phyloP scores from a whole-genome alignment of 1,140 invertebrate genomes.

The Halotydeus destructor region DNA sequence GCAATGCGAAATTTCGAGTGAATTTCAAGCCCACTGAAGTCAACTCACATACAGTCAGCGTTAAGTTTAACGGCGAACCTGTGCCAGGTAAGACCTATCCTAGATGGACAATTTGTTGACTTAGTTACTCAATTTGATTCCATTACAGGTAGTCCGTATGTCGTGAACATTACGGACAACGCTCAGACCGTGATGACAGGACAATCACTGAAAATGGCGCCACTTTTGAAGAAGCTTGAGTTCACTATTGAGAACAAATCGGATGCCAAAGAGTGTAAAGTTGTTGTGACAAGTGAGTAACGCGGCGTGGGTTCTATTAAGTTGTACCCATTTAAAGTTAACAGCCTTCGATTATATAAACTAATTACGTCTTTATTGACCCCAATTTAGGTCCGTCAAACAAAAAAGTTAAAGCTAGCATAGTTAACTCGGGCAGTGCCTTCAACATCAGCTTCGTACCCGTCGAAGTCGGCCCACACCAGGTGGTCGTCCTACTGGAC shows the following conservation, averaged over 20 bases:
- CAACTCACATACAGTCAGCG: slow-evolving; percentile 35
- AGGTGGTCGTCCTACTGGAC: slow-evolving; percentile 52
- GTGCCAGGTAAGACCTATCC: slow-evolving; percentile 42
- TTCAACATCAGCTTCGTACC: background rate
- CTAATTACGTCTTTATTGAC: slow-evolving; percentile 20
- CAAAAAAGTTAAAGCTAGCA: slow-evolving; percentile 36
- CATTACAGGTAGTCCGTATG: slow-evolving; percentile 55
- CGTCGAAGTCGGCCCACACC: slow-evolving; percentile 38
- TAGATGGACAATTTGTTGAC: background rate
- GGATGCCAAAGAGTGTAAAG: slow-evolving; percentile 23
- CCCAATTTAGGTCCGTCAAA: slow-evolving; percentile 50
- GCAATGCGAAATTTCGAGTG: slow-evolving; percentile 80
- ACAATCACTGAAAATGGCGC: slow-evolving; percentile 36
- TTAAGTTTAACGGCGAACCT: slow-evolving; percentile 81
- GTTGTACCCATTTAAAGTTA: background rate
- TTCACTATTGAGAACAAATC: slow-evolving; percentile 38
- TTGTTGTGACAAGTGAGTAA: slow-evolving; percentile 26
- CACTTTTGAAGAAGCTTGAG: slow-evolving; percentile 33
- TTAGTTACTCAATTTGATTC: slow-evolving; percentile 5
- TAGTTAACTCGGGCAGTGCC: background rate
- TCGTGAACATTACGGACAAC: slow-evolving; percentile 37
- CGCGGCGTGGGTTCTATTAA: background rate
- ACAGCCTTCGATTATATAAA: too few relatives aligned
- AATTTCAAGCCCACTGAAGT: slow-evolving; percentile 68
- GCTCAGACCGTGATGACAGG: slow-evolving; percentile 37